Evolutionary conservation across 2,888 invertebrate species (phyloP).

Genomic region (Eucera pruinosa): DNA sequence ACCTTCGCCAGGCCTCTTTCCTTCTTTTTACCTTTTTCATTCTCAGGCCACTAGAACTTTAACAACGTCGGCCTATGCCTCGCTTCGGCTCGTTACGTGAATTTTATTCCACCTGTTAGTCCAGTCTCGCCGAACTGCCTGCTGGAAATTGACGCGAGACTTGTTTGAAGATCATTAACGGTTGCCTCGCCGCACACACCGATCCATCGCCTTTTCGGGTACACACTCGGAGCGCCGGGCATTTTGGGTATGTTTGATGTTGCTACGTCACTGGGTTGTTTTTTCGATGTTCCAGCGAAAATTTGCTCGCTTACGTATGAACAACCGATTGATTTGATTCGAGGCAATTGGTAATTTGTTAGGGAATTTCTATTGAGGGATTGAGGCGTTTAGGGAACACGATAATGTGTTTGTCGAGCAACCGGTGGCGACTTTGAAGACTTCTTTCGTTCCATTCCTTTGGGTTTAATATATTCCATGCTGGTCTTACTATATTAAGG

Average conservation of each 20-base stretch:
- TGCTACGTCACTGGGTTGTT: neutral
- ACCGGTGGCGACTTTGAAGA: too few relatives aligned
- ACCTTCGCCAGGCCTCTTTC: slow-evolving; percentile 58
- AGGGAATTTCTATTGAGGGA: too few relatives aligned
- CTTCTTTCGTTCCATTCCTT: too few relatives aligned
- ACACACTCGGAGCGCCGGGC: neutral
- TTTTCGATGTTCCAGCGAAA: neutral
- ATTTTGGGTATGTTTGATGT: slow-evolving; percentile 18
- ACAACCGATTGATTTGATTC: too few relatives aligned
- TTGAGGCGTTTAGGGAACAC: too few relatives aligned
- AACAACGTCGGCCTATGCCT: slow-evolving; percentile 5
- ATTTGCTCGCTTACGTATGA: neutral
- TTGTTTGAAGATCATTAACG: slow-evolving; percentile 73
- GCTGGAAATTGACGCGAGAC: slow-evolving; percentile 56
- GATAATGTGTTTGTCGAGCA: too few relatives aligned
- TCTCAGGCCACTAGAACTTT: neutral
- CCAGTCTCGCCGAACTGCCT: slow-evolving; percentile 26
- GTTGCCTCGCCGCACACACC: neutral
- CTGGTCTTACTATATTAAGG: too few relatives aligned
- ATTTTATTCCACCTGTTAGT: slow-evolving; percentile 54
- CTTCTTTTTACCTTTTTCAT: slow-evolving; percentile 8
- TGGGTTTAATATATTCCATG: neutral
- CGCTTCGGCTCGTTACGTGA: slow-evolving; percentile 43
- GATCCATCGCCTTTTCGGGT: slow-evolving; percentile 35
- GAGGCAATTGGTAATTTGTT: too few relatives aligned